Evolutionary conservation across 2,797 vertebrate species (phyloP).

Genomic region (Nannoperca australis): DNA sequence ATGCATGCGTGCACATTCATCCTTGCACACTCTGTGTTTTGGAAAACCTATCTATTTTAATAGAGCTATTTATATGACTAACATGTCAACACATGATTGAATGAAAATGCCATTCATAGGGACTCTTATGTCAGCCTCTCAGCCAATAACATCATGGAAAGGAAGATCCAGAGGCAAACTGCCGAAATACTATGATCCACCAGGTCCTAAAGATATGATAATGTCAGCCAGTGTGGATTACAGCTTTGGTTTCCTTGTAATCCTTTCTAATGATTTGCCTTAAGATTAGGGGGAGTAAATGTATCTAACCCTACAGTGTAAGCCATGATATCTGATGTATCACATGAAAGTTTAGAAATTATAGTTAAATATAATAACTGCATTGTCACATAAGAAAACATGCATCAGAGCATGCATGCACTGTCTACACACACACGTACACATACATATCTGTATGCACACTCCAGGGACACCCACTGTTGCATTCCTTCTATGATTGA

Average conservation of each 20-base stretch:
- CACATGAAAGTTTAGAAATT: slow-evolving; percentile 20
- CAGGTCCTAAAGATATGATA: slow-evolving; percentile 20
- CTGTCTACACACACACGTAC: slow-evolving; percentile 21
- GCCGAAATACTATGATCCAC: slow-evolving; percentile 35
- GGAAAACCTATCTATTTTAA: slow-evolving; percentile 43
- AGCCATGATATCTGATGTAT: neutral
- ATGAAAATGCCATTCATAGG: slow-evolving; percentile 43
- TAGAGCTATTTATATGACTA: slow-evolving; percentile 54
- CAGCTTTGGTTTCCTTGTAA: slow-evolving; percentile 17
- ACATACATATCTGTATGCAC: slow-evolving; percentile 5
- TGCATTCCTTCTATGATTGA: slow-evolving; percentile 50
- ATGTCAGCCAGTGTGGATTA: slow-evolving; percentile 15
- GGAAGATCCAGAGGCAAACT: slow-evolving; percentile 30
- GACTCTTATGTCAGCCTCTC: slow-evolving; percentile 21
- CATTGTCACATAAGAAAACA: neutral
- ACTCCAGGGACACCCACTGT: slow-evolving; percentile 34
- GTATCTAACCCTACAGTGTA: slow-evolving; percentile 16
- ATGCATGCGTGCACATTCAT: slow-evolving; percentile 1
- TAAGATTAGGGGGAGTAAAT: slow-evolving; percentile 25
- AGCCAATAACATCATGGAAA: slow-evolving; percentile 35
- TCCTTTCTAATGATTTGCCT: slow-evolving; percentile 40
- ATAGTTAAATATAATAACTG: neutral
- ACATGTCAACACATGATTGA: slow-evolving; percentile 44
- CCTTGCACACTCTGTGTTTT: slow-evolving; percentile 5
- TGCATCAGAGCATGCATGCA: neutral